phyloP scores from a whole-genome alignment of 2,797 vertebrate species.

The Etheostoma perlongum region DNA sequence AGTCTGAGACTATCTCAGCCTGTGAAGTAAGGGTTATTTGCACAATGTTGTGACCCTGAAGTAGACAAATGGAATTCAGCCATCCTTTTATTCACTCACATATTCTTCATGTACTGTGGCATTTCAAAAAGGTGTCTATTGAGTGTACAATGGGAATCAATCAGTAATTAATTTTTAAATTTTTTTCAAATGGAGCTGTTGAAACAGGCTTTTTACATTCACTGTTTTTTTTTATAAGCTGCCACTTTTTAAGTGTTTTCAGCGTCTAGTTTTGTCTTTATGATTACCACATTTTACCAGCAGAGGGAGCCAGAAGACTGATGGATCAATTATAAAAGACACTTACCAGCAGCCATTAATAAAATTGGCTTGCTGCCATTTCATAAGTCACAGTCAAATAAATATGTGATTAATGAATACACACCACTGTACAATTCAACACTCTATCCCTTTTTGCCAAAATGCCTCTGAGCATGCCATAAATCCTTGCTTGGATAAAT shows the following conservation, averaged over 20 bases:
- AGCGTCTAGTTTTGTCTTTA: not conserved
- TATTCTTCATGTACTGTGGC: not conserved
- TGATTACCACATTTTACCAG: not conserved
- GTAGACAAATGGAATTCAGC: not conserved
- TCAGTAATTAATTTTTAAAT: not conserved
- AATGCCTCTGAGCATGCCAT: not conserved
- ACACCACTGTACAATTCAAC: not conserved
- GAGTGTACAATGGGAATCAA: not conserved
- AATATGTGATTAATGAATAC: not conserved
- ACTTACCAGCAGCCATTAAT: slow-evolving; percentile 16
- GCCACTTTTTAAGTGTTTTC: too few species aligned
- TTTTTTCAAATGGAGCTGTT: not conserved
- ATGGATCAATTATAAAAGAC: not conserved
- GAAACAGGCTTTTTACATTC: too few species aligned
- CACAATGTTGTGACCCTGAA: not conserved
- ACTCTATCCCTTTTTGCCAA: not conserved
- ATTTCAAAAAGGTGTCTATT: not conserved
- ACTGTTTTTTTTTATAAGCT: not conserved
- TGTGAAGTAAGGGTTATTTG: too few species aligned
- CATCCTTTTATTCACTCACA: not conserved
- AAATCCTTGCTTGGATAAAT: not conserved
- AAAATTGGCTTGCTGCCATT: slow-evolving; percentile 36
- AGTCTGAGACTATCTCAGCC: too few species aligned
- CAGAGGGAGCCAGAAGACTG: slow-evolving; percentile 46
- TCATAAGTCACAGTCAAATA: not conserved